Conservation (phyloP, 2,797 vertebrate genomes). For the Enteromius afrohamiltoni region DNA sequence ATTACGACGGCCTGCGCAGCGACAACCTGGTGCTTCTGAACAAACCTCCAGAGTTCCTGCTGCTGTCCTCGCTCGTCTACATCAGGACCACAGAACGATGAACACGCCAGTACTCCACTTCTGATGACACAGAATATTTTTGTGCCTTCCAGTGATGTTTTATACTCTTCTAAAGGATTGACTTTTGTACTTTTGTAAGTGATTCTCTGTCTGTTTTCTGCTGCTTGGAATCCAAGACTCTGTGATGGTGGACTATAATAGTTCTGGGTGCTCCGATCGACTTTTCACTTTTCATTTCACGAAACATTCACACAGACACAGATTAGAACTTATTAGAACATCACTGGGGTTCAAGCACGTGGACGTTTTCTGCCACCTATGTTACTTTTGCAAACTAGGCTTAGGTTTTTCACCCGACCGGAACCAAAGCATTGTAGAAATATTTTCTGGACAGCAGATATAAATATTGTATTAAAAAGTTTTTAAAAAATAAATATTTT, state of each 20-base stretch:
- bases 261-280: constrained; percentile 70
- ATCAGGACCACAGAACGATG: constrained; percentile 83
- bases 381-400: too few relatives aligned
- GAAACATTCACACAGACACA: neutral
- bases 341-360: too few relatives aligned
- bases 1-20: constrained; percentile 85
- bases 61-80: constrained; percentile 86
- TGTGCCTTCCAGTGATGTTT: constrained; percentile 2
- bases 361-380: too few relatives aligned
- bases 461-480: too few relatives aligned
- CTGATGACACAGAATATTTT: neutral
- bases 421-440: too few relatives aligned
- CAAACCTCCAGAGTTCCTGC: constrained; percentile 86
- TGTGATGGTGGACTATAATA: constrained; percentile 79
- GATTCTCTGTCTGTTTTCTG: constrained; percentile 53
- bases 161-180: constrained; percentile 27
- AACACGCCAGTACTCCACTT: constrained; percentile 46
- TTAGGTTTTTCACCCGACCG: too few relatives aligned
- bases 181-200: constrained; percentile 44
- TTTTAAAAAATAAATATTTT: too few relatives aligned
- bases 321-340: neutral
- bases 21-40: constrained; percentile 87
- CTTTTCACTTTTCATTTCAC: neutral
- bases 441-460: too few relatives aligned
- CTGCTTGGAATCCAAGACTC: constrained; percentile 85